A percentile compares a stretch with the other conserved stretches of the same genome.
These are phyloP conservation scores for Diarsia mendica DNA, from an alignment of 2,888 invertebrate genomes.

Conservation along the genomic window DNA sequence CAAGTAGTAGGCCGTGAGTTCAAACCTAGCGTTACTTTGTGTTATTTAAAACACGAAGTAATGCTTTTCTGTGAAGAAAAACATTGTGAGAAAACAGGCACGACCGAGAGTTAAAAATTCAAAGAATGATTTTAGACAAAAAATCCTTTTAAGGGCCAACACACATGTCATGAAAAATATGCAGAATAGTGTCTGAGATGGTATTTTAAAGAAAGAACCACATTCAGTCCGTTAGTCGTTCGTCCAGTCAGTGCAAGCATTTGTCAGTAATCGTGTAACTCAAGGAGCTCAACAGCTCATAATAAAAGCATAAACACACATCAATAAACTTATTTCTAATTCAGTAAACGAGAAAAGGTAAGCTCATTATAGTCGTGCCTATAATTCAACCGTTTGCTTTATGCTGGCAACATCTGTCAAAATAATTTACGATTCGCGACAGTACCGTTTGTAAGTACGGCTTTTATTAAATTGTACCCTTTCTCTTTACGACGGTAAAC, in stretches of 20 bases:
- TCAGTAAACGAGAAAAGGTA: conserved; percentile 43
- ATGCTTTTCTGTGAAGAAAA: background rate
- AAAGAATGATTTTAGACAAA: no score
- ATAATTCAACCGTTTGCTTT: conserved; percentile 42
- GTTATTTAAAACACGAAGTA: background rate
- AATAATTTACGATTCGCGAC: conserved; percentile 55
- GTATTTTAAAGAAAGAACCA: no score
- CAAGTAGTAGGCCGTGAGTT: background rate
- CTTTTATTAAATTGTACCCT: conserved; percentile 62
- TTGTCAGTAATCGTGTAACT: no score
- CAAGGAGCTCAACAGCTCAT: no score
- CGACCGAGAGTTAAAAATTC: background rate
- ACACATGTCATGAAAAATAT: no score
- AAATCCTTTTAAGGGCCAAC: no score
- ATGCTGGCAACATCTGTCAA: conserved; percentile 56
- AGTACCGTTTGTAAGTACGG: conserved; percentile 38
- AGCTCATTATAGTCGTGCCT: conserved; percentile 22
- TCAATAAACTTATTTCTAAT: conserved; percentile 33
- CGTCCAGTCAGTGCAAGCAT: no score
- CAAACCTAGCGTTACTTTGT: background rate
- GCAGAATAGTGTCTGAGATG: no score
- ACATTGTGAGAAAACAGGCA: background rate
- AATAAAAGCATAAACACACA: conserved; percentile 17
- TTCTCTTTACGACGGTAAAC: conserved; percentile 34
- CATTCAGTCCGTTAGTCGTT: no score